Base-by-base conservation (phyloP, 2,888 invertebrate genomes). In the Dinocampus coccinellae region DNA sequence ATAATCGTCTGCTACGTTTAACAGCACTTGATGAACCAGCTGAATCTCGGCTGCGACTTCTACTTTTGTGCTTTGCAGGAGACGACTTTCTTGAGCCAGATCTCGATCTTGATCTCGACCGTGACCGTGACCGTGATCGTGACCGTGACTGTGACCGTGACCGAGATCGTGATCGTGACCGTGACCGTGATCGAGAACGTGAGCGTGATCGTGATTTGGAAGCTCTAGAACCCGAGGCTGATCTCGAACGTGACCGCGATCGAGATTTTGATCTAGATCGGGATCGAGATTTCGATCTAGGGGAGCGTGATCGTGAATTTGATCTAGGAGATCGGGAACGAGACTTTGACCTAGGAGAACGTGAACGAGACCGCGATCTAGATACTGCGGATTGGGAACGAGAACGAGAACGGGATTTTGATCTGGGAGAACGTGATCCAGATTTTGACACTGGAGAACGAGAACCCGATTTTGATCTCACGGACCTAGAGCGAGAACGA, bases 1-100 rank as follows among this genome's bases (percentile, higher is more conserved):
- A 91, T 33, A 90, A 81, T 61, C 90, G 83, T 69, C 86, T 82
- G 22, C 88, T 80, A 53, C 84, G 82, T 69, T 87, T 86, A 62
- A 69, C 84, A 20, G 77, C 73, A 77, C 66, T 57, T 11, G 47
- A 1, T 39, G 72, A 70, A 61, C 72, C 76, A 10, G 70, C 74
- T 2, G 83, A 84, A 75, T 84, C 84, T 68, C 73, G 75, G 58
- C 84, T 86, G 0, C 75, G 78, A 69, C 82, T 83, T 69, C 84
- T 78, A 0, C 81, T 82, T 61, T 66, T 66, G 4, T 42, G 55
- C 3, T 6, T 24, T 16, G 11, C 16, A 11, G 63, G 16, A 47
- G 63, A 63, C n/a, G 47, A 39, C 3, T 81, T 81, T 22, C 78
- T 16, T 7, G 69, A 84, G 10, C 84, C 77, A 42, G 84, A 75